Percentiles rank a stretch among this genome's conserved stretches.
Conservation (phyloP, 2,888 invertebrate genomes). For the Neocrepidodera transversa region DNA sequence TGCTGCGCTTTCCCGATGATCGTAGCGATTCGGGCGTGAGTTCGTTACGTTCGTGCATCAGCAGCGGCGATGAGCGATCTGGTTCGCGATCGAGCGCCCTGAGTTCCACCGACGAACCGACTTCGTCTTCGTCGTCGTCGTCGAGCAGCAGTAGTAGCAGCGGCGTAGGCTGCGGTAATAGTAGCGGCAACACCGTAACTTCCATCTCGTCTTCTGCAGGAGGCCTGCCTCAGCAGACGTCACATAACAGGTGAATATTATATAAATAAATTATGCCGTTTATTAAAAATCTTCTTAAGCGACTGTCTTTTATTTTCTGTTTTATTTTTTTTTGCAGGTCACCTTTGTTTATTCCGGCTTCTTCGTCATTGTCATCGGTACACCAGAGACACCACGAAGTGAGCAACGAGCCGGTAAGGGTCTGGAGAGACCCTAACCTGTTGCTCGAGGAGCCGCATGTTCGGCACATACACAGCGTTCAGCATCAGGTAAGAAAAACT, state of each 20-base stretch:
- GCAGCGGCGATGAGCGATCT: conserved; percentile 74
- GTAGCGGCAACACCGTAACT: background rate
- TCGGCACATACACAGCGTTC: conserved; percentile 65
- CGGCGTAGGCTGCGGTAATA: background rate
- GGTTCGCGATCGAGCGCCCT: conserved; percentile 78
- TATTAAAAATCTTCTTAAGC: no score
- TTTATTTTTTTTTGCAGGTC: conserved; percentile 45
- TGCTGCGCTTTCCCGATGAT: conserved; percentile 55
- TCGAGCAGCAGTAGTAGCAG: conserved; percentile 26
- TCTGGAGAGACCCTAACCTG: conserved; percentile 67
- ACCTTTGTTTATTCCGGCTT: conserved; percentile 51
- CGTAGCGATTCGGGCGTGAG: conserved; percentile 69
- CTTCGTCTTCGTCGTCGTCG: conserved; percentile 51
- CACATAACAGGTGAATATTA: conserved; percentile 31
- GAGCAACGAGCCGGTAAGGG: conserved; percentile 56
- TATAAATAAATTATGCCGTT: no score
- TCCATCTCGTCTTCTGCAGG: conserved; percentile 17
- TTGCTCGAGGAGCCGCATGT: conserved; percentile 63
- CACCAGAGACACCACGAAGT: conserved; percentile 38
- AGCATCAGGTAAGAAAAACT: conserved; percentile 43
- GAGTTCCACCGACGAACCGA: conserved; percentile 75
- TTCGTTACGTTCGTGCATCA: conserved; percentile 70
- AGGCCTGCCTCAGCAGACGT: conserved; percentile 18
- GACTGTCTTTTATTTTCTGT: background rate
- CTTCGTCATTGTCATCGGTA: conserved; percentile 26